Evolutionary conservation across 37 sponge, comb jelly and placozoan genomes (phyloP), one percentile per base, ranked within the genome.

Genomic region (Amphimedon queenslandica): DNA sequence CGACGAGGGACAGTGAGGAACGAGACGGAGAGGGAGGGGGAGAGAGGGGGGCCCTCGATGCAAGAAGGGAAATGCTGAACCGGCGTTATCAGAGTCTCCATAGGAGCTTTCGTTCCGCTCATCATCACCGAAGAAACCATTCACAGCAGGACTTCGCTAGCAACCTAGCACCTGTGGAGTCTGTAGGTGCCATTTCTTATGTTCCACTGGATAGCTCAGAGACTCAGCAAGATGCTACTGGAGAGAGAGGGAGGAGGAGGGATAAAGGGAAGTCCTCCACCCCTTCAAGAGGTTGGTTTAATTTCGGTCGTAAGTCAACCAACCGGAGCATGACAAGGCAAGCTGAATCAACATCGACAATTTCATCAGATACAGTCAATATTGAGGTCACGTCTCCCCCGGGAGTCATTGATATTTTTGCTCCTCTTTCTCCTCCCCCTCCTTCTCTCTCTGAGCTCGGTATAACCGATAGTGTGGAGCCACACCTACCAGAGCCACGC

Each of bases 21-120:
- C 10, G 21, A 56, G 2, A 10, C 41, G 24, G 53, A 38, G 37
- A 27, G 8, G 27, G 34, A 30, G 55, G 35, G 32, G 34, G 28
- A 11, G 55, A 18, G 18, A 28, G 31, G 6, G 20, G 41, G 23
- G 86, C 77, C n/a, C 24, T 87, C 53, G 25, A 57, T 5, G 63
- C 67, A 0, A 61, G 84, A 35, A 78, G 83, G 28, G 74, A 73
- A 29, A 78, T 78, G 74, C 80, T 83, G 4, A 79, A 88, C 58
- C 72, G 89, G 40, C 73, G 89, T 32, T 84, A 84, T 36, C 74
- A 72, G 38, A 78, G 79, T 39, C 58, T 84, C 4, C 73, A 84
- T 1, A 55, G 85, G 0, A 84, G 85, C 36, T 84, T 84, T 31
- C 57, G 79, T 0, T 47, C 76, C 51, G 33, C 39, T 3, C 53